Evolutionary conservation across 2,113 vertebrate genomes (phyloP), one percentile per base, ranked within the genome.

Genomic region (Neodon shergylaensis): DNA sequence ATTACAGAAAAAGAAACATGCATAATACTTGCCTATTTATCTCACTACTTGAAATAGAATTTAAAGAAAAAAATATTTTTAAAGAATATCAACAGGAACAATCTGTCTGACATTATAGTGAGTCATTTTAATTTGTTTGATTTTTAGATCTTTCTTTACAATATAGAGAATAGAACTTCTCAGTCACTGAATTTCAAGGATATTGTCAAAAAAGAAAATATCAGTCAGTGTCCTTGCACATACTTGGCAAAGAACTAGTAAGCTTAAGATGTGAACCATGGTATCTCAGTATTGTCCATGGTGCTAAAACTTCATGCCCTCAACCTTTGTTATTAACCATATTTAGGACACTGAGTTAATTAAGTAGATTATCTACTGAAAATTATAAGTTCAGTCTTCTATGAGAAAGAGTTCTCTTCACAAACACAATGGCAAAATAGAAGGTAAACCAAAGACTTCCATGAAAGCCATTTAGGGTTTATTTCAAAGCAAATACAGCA

Each of bases 401-500:
- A 74, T 94, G 90, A 93, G 95, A 97, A 97, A 94, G 65, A 97
- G 90, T 94, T 95, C 74, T 96, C 96, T 96, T 95, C 89, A 86
- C 73, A 92, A 90, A 97, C 78, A 84, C 88, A 92, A 92, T 97
- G 98, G 98, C 98, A 95, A 98, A 98, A 97, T 96, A 72, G 73
- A 98, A 98, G 98, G 98, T 98, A 98, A 98, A 12, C 24, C 54
- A 3, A 31, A 90, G 97, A 97, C 94, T 97, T 98, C 0, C 0
- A 93, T 96, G 95, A 95, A 94, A 72, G 4, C 97, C 98, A 93
- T 97, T 17, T 54, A 54, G 97, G 97, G 14, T 98, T 97, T 93
- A 98, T 88, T 97, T 98, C 95, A 97, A 97, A 98, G 97, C 95
- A 97, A 97, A 97, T 98, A 97, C 96, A 97, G 97, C 96, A 93